Conservation (phyloP, 2,888 invertebrate species). For the Carpatolechia fugitivella region DNA sequence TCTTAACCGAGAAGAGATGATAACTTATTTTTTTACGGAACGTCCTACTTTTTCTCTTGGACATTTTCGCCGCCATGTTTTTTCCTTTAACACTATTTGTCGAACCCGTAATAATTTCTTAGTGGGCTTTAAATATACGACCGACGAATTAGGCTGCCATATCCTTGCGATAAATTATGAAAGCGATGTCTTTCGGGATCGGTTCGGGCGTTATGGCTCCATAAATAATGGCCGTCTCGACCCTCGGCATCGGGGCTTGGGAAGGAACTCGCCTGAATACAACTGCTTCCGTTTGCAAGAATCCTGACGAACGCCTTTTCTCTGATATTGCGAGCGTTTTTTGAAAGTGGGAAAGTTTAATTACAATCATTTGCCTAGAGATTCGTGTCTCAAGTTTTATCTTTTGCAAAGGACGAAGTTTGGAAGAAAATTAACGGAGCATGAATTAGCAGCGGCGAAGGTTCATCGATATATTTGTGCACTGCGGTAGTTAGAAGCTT, state of each 20-base stretch:
- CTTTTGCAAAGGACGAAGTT: too few relatives aligned
- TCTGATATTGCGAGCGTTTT: neutral
- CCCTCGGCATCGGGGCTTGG: conserved; percentile 35
- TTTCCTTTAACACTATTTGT: conserved; percentile 13
- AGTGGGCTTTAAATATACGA: conserved; percentile 43
- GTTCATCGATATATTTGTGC: too few relatives aligned
- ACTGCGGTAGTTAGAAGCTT: too few relatives aligned
- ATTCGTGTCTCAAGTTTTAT: too few relatives aligned
- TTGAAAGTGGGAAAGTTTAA: neutral
- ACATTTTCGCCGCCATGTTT: neutral
- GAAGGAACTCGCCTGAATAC: conserved; percentile 46
- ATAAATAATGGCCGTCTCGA: conserved; percentile 45
- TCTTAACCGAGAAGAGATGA: too few relatives aligned
- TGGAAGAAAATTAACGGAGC: neutral
- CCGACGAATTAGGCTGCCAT: conserved; percentile 62
- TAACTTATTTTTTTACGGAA: too few relatives aligned
- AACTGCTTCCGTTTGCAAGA: conserved; percentile 37
- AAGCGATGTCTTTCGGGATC: conserved; percentile 58
- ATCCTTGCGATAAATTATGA: conserved; percentile 66
- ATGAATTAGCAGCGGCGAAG: neutral
- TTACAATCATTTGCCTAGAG: too few relatives aligned
- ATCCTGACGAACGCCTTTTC: conserved; percentile 21
- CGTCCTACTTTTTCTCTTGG: neutral
- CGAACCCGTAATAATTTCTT: conserved; percentile 25
- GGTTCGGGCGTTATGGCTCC: conserved; percentile 47